Percentiles rank a stretch among this genome's conserved stretches.
Evolutionary conservation across 2,888 invertebrate genomes (phyloP).

Genomic region (Dicycla oo): DNA sequence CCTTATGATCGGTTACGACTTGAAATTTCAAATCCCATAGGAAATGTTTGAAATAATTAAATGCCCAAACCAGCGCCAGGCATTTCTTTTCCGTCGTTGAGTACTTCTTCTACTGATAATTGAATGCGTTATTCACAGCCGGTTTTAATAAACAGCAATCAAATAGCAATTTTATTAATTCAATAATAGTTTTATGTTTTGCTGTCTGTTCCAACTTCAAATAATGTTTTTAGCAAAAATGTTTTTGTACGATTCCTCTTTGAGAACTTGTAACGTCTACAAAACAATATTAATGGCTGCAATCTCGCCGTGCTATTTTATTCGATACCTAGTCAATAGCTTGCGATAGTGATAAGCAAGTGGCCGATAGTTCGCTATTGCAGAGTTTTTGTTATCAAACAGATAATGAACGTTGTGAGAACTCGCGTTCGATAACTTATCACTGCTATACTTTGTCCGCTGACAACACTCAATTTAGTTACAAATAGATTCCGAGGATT

Average conservation of each 20-base stretch:
- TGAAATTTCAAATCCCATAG: too few relatives aligned
- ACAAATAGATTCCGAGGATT: constrained; percentile 59
- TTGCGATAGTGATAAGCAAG: constrained; percentile 39
- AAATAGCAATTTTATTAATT: background rate
- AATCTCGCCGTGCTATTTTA: constrained; percentile 23
- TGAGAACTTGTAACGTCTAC: background rate
- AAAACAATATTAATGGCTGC: constrained; percentile 5
- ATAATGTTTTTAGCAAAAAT: background rate
- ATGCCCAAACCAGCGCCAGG: too few relatives aligned
- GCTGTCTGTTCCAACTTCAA: background rate
- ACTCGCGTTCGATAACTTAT: constrained; percentile 80
- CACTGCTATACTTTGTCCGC: constrained; percentile 60
- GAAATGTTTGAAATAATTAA: too few relatives aligned
- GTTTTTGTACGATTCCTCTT: background rate
- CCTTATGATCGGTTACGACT: too few relatives aligned
- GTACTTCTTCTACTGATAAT: background rate
- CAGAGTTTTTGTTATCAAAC: constrained; percentile 68
- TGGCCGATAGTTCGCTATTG: constrained; percentile 50
- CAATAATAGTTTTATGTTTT: background rate
- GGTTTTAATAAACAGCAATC: background rate
- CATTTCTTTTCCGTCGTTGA: too few relatives aligned
- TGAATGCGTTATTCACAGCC: constrained; percentile 25
- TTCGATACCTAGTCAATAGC: constrained; percentile 35
- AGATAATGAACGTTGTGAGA: constrained; percentile 77
- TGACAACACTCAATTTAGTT: constrained; percentile 66